Percentiles rank a stretch among this genome's conserved stretches.
Conservation (phyloP, 2,797 vertebrate genomes). For the Rhinoraja longicauda region DNA sequence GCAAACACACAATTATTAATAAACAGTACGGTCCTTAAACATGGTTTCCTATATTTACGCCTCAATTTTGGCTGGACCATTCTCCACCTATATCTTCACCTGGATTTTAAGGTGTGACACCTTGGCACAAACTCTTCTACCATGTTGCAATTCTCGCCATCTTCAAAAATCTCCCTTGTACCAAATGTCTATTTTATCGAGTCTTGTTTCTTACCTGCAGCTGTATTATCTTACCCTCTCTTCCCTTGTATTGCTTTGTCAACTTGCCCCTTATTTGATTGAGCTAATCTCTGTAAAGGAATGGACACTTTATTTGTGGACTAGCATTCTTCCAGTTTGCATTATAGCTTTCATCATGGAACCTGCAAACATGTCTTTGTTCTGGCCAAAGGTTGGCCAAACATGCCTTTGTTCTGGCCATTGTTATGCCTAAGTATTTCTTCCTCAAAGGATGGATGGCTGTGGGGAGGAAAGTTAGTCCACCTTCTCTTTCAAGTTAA, state of each 20-base stretch:
- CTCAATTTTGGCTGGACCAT: not conserved
- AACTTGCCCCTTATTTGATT: too few relatives aligned
- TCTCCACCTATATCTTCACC: not conserved
- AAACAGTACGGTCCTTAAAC: not conserved
- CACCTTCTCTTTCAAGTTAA: not conserved
- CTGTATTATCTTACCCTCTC: not conserved
- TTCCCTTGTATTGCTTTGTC: not conserved
- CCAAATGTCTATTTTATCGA: not conserved
- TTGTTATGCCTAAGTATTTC: not conserved
- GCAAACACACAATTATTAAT: not conserved
- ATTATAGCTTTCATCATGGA: not conserved
- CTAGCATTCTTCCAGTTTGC: not conserved
- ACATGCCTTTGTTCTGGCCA: not conserved
- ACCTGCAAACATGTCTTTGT: not conserved
- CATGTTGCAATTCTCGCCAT: not conserved
- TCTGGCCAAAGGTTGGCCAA: not conserved
- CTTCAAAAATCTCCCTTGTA: not conserved
- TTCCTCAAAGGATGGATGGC: not conserved
- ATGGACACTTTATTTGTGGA: not conserved
- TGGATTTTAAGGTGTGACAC: not conserved
- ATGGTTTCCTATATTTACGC: too few relatives aligned
- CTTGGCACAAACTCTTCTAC: not conserved
- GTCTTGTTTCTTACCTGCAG: not conserved
- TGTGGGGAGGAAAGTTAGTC: not conserved
- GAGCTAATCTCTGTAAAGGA: not conserved